phyloP scores from a whole-genome alignment of 2,888 invertebrate genomes.

The Caenorhabditis auriculariae region DNA sequence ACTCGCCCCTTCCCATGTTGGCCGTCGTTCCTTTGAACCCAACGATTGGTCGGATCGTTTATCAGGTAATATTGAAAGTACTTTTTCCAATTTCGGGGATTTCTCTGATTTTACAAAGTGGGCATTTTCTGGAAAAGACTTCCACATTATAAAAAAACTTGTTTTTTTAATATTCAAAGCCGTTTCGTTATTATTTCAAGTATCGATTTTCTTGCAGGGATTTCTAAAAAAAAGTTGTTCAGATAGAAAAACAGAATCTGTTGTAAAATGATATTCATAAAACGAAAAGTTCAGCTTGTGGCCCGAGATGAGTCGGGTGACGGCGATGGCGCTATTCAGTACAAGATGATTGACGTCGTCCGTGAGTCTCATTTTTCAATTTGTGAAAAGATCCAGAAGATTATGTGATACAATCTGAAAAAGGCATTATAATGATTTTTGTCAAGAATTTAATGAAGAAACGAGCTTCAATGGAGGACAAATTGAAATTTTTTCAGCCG shows the following conservation, averaged over 20 bases:
- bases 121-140: too few species aligned
- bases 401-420: constrained; percentile 1
- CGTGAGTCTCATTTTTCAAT: constrained; percentile 35
- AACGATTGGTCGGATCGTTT: constrained; percentile 53
- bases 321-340: constrained; percentile 52
- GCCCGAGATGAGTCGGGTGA: constrained; percentile 92
- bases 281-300: constrained; percentile 75
- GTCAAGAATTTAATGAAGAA: not conserved
- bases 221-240: too few species aligned
- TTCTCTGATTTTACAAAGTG: not conserved
- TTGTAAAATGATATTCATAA: too few species aligned
- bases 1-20: constrained; percentile 93
- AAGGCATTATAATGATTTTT: not conserved
- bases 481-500: constrained; percentile 34
- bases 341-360: constrained; percentile 56
- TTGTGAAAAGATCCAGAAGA: too few species aligned
- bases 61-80: constrained; percentile 23
- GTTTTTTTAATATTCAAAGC: too few species aligned
- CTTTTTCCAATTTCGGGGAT: not conserved
- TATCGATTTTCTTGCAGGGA: too few species aligned
- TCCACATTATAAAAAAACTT: too few species aligned
- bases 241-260: too few species aligned
- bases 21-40: constrained; percentile 52
- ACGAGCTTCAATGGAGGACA: not conserved
- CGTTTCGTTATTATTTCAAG: too few species aligned